A percentile compares a stretch with the other conserved stretches of the same genome.
Evolutionary conservation across 2,113 vertebrate species (phyloP).

Genomic region (Hoplias malabaricus): DNA sequence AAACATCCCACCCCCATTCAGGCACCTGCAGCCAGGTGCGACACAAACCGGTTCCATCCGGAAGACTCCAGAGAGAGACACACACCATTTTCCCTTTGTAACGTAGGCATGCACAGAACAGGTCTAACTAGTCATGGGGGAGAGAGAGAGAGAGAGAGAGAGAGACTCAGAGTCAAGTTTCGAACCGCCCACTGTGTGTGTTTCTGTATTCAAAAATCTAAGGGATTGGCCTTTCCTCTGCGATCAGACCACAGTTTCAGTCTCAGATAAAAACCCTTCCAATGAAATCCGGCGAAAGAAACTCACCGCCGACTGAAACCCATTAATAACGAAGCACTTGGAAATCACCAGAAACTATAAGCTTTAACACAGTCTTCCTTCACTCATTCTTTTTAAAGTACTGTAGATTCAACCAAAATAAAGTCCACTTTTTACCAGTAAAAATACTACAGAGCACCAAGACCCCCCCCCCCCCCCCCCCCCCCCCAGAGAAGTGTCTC

Average conservation of each 20-base stretch:
- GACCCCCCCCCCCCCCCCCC: too few species aligned
- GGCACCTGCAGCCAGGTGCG: constrained; percentile 50
- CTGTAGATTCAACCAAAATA: too few species aligned
- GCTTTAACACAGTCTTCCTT: too few species aligned
- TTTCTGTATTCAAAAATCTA: neutral
- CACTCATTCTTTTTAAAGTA: too few species aligned
- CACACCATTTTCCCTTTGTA: constrained; percentile 13
- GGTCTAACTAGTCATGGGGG: constrained; percentile 62
- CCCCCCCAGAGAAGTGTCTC: too few species aligned
- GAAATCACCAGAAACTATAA: too few species aligned
- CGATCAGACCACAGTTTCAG: neutral
- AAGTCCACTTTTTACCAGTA: too few species aligned
- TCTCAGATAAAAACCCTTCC: neutral
- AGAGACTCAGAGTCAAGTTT: neutral
- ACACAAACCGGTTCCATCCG: constrained; percentile 64
- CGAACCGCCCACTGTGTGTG: constrained; percentile 37
- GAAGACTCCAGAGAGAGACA: constrained; percentile 40
- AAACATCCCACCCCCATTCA: constrained; percentile 52
- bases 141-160: neutral
- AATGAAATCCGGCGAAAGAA: neutral
- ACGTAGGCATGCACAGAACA: constrained; percentile 56
- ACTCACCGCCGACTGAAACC: too few species aligned
- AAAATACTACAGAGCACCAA: too few species aligned
- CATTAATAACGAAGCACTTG: too few species aligned
- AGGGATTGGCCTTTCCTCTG: constrained; percentile 41